Percentiles rank a stretch among this genome's conserved stretches.
These are phyloP conservation scores for Taxidea taxus DNA, from an alignment of 2,113 vertebrate genomes.

Conservation along the genomic window DNA sequence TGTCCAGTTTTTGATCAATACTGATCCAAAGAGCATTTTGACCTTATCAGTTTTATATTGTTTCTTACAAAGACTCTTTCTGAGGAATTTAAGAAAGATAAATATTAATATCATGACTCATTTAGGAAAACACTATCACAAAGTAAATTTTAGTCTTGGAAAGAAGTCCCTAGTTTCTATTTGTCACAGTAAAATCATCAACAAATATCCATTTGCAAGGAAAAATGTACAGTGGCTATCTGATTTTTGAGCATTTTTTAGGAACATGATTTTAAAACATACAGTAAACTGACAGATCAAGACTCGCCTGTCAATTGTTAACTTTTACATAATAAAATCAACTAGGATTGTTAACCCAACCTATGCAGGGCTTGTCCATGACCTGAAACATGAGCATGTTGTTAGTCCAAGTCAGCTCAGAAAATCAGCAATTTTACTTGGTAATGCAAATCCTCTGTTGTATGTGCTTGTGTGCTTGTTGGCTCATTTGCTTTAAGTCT, in stretches of 20 bases:
- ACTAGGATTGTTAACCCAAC: conserved; percentile 19
- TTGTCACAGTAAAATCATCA: conserved; percentile 28
- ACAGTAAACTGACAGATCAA: conserved; percentile 20
- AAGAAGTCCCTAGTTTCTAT: neutral
- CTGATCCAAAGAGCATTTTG: neutral
- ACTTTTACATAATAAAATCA: conserved; percentile 64
- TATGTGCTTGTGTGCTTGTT: conserved; percentile 7
- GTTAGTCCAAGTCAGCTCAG: neutral
- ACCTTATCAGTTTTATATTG: neutral
- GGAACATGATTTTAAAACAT: conserved; percentile 39
- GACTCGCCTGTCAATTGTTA: conserved; percentile 53
- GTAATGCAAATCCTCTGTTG: neutral
- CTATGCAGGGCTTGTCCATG: neutral
- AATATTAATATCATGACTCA: conserved; percentile 6
- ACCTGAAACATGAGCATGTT: conserved; percentile 25
- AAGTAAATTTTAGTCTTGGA: neutral
- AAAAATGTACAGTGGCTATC: neutral
- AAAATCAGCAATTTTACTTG: conserved; percentile 38
- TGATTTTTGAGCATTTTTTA: neutral
- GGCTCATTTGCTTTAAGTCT: conserved; percentile 43
- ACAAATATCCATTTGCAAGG: conserved; percentile 7
- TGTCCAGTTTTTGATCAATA: neutral
- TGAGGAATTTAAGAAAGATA: neutral
- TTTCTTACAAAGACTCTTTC: neutral
- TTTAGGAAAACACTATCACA: neutral